Conservation (phyloP, 2,113 vertebrate genomes). For the Nerophis lumbriciformis region DNA sequence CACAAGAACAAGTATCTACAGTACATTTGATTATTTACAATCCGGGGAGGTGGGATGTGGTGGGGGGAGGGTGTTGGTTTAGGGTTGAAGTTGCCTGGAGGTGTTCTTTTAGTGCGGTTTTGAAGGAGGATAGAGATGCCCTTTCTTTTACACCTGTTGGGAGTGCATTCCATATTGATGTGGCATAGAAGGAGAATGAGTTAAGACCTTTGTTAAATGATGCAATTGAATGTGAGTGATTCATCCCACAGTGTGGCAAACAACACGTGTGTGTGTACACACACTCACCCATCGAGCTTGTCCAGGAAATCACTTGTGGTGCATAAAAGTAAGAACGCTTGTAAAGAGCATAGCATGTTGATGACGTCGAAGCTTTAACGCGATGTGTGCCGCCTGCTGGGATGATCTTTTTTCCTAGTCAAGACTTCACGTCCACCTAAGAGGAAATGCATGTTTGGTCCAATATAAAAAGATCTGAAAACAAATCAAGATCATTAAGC, state of each 20-base stretch:
- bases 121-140: too few species aligned
- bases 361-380: constrained; percentile 9
- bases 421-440: constrained; percentile 10
- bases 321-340: constrained; percentile 24
- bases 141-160: too few species aligned
- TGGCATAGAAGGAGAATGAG: too few species aligned
- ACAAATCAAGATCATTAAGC: not conserved
- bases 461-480: constrained; percentile 7
- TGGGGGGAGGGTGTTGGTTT: too few species aligned
- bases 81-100: too few species aligned
- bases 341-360: constrained; percentile 17
- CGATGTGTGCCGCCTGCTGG: constrained; percentile 4
- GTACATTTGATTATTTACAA: too few species aligned
- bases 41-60: too few species aligned
- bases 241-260: not conserved
- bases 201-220: too few species aligned
- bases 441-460: constrained; percentile 2
- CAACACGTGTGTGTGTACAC: not conserved
- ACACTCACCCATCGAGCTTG: not conserved
- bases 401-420: constrained; percentile 11
- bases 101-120: too few species aligned
- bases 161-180: too few species aligned
- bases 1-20: too few species aligned
- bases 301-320: constrained; percentile 20
- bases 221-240: too few species aligned